Percentiles rank a stretch among this genome's conserved stretches.
Conservation (phyloP, 2,888 invertebrate species). For the Athalia cordata region DNA sequence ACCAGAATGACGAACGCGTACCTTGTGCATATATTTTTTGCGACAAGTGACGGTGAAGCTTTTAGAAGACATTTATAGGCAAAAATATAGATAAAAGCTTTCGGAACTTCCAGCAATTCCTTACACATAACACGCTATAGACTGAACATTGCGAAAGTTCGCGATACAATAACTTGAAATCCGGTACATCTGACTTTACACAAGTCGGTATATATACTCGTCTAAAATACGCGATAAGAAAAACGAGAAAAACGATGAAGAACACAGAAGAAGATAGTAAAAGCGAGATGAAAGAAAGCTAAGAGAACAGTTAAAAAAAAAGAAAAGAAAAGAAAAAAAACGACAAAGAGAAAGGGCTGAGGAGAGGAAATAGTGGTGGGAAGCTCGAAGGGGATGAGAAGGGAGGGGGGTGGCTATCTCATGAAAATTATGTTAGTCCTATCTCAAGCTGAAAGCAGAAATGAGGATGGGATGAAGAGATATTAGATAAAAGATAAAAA, state of each 20-base stretch:
- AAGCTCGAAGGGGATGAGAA: conserved; percentile 32
- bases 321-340: conserved; percentile 31
- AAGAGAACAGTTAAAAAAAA: not conserved
- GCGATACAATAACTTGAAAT: conserved; percentile 29
- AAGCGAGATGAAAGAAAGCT: conserved; percentile 34
- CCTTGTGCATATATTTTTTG: not conserved
- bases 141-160: not conserved
- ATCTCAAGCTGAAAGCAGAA: conserved; percentile 65
- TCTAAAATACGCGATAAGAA: conserved; percentile 29
- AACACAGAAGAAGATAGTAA: not conserved
- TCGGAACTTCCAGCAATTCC: conserved; percentile 12
- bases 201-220: not conserved
- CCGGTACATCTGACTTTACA: conserved; percentile 23
- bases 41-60: conserved; percentile 13
- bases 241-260: conserved; percentile 28
- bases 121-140: not conserved
- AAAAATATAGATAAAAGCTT: conserved; percentile 36
- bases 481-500: conserved; percentile 63
- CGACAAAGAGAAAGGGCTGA: conserved; percentile 34
- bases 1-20: not conserved
- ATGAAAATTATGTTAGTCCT: conserved; percentile 69
- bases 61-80: conserved; percentile 2
- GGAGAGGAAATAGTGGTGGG: conserved; percentile 35
- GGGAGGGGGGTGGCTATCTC: conserved; percentile 58
- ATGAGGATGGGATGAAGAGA: conserved; percentile 62